A percentile compares a stretch with the other conserved stretches of the same genome.
Conservation (phyloP, 2,797 vertebrate species). For the Hypotaenidia philippensis region DNA sequence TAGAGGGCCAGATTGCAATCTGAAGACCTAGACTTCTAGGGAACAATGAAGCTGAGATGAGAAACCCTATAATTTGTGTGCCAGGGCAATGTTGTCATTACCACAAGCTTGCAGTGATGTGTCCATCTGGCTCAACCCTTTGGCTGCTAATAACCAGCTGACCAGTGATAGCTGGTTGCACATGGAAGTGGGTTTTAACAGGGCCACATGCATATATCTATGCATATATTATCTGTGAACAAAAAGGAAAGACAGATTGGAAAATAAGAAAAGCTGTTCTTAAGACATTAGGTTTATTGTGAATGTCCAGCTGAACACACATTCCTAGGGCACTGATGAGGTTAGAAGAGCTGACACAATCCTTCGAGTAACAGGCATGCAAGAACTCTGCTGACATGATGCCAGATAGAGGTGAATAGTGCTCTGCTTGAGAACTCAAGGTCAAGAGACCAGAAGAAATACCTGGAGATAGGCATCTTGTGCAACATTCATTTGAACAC, state of each 20-base stretch:
- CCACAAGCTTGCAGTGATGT: not conserved
- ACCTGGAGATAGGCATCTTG: not conserved
- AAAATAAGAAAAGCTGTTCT: not conserved
- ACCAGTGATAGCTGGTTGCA: not conserved
- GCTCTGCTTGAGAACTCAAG: not conserved
- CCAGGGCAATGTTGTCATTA: constrained; percentile 5
- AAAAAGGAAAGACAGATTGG: not conserved
- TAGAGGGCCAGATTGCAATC: not conserved
- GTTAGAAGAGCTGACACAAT: constrained; percentile 38
- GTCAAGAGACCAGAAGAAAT: not conserved
- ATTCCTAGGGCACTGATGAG: not conserved
- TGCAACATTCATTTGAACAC: not conserved
- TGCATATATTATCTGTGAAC: not conserved
- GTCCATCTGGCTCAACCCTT: constrained; percentile 1
- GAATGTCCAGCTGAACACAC: not conserved
- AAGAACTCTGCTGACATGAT: not conserved
- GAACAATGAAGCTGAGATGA: not conserved
- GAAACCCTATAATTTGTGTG: constrained; percentile 13
- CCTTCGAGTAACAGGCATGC: not conserved
- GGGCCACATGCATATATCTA: not conserved
- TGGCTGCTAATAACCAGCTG: constrained; percentile 5
- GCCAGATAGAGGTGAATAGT: not conserved
- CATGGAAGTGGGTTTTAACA: constrained; percentile 13
- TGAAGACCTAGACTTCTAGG: constrained; percentile 1
- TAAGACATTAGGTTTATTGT: not conserved